Evolutionary conservation across 2,797 vertebrate genomes (phyloP), one percentile per base, ranked within the genome.

Genomic region (Silurus lanzhouensis): DNA sequence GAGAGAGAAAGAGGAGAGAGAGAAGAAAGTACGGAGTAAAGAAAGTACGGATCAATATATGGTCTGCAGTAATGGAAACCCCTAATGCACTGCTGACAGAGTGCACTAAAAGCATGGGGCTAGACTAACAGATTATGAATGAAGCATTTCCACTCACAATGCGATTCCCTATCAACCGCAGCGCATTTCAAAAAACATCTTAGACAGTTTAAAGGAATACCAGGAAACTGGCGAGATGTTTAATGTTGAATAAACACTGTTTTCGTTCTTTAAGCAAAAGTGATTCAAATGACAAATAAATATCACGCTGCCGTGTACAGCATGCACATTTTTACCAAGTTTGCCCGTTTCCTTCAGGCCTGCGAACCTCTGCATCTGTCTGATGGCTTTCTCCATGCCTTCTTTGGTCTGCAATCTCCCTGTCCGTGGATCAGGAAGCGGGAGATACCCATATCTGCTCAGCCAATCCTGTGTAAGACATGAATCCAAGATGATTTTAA

Each of bases 391-490:
- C 61, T 92, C 90, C 0, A 98, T 93, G n/a, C 95, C 96, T 2
- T 91, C 93, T 74, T 89, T 94, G 27, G 93, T 96, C 92, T 96
- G 97, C 78, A 97, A 94, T 85, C 91, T 93, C 5, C 95, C 95
- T 0, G 95, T 95, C 31, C 93, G 93, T 0, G 95, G 96, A 87
- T 98, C 93, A 0, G 96, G 93, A 0, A 93, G 94, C 3, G 96
- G 94, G 22, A 98, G 94, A 92, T 98, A 98, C 44, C 97, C 97
- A 52, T 97, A 98, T n/a, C 96, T 94, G 82, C 95, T 96, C 83
- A 98, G 89, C 96, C 96, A 98, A 81, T 97, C 97, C 97, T 98
- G 64, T 66, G 44, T 31, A 48, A 58, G 8, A 70, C 9, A 6
- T 82, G 63, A 67, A 71, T 70, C 57, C 14, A 48, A 63, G 19